Evolutionary conservation across 2,113 vertebrate genomes (phyloP), one percentile per base, ranked within the genome.

Genomic region (Leptobrachium leishanense): DNA sequence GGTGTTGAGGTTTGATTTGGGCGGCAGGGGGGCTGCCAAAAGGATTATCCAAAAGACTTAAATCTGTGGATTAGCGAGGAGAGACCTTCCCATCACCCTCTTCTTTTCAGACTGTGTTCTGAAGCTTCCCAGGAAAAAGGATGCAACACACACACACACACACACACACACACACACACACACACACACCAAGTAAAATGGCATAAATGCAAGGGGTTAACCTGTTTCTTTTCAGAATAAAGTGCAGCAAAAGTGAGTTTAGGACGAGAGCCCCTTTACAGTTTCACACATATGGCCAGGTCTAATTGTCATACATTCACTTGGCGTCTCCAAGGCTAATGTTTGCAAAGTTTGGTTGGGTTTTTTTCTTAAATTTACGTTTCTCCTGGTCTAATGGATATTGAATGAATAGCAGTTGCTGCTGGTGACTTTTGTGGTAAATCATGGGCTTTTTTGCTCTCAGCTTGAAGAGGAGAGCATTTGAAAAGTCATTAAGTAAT

Each of bases 91-190:
- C 53, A 12, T 42, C 53, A 68, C 72, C 72, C 50, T 81, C 78
- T 74, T 54, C 59, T 57, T 59, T 59, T 72, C 44, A 11, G 2
- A 68, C 41, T 46, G 31, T 15, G 20, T 74, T 68, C 73, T 73
- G 73, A 53, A 74, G 71, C 50, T 68, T 55, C 63, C 64, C 85
- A 85, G 86, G 88, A 88, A 87, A 88, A 87, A 87, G 89, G 79
- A 71, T 81, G 83, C 77, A 74, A 89, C 90, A 89, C 85, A 87
- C 20, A 31, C 20, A 31, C 20, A 31, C 20, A 31, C 20, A 31
- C 81, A 70, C 84, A 87, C 42, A 63, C 13, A 43, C 13, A 84
- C 85, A 86, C 20, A 12, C 81, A 70, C 84, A 87, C 42, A 63
- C 13, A 43, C 13, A 84, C 85, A 86, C 20, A 12, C 20, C 43